Base-by-base conservation (phyloP, 1,140 invertebrate species). In the Tribolium castaneum region DNA sequence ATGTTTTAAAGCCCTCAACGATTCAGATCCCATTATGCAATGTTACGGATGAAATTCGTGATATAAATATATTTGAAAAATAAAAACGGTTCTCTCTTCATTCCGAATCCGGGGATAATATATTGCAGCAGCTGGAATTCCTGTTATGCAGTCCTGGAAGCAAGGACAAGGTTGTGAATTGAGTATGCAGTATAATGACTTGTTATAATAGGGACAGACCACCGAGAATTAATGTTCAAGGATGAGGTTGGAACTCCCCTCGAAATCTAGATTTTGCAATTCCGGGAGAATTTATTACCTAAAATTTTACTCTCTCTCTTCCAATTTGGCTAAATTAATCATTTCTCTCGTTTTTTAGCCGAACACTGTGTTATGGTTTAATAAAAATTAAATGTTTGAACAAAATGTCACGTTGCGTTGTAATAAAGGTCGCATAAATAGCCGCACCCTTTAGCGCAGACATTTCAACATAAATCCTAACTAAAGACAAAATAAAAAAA, bases 381-480 rank as follows among this genome's bases (percentile, higher is more conserved):
- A 30, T 30, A 30, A 30, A 30, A 30, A 30, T 30, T 30, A 30
- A 30, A 4, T 30, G 25, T 30, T 30, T 30, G 25, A 30, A 19
- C 54, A 59, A 59, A 25, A 22, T 59, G 19, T 59, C 22, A 9
- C 54, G 22, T 66, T 14, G 13, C 25, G 34, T 12, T 6, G 30
- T 30, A 22, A 30, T 66, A 30, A 66, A 66, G 30, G 59, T 66
- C n/a, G 14, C 16, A 14, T 66, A 66, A 66, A 66, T 66, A 66
- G 19, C 59, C 59, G 13, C 59, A 66, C 59, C 59, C 12, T 34
- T 35, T 12, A 35, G 45, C 56, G 25, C 14, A 66, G 30, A 13
- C 25, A 66, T 66, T 35, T 14, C 12, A 22, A 66, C 30, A 66
- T 66, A 66, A 66, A 66, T 30, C 30, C 59, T 66, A 66, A 66